Conservation (phyloP, 2,888 invertebrate species). For the Glaucopsyche alexis region DNA sequence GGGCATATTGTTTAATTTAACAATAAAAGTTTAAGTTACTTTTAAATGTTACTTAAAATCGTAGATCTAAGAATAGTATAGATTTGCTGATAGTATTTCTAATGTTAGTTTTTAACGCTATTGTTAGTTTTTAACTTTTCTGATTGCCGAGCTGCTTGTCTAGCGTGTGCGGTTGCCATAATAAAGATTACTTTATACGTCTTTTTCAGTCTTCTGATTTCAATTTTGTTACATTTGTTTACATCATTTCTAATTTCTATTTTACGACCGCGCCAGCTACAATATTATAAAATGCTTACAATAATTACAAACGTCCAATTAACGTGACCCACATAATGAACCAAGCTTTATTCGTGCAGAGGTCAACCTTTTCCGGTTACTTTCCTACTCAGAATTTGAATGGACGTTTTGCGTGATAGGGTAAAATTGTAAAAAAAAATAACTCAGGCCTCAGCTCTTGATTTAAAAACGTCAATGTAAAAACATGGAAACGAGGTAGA, state of each 20-base stretch:
- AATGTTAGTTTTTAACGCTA: no score
- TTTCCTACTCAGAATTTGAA: background rate
- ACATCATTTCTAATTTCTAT: background rate
- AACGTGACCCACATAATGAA: background rate
- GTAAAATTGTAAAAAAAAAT: background rate
- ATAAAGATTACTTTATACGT: no score
- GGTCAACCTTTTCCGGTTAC: slow-evolving; percentile 10
- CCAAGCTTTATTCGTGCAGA: background rate
- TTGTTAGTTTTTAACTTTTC: no score
- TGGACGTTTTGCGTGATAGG: slow-evolving; percentile 16
- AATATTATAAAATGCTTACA: slow-evolving; percentile 7
- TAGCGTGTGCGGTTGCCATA: no score
- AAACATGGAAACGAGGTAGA: background rate
- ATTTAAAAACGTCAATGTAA: background rate
- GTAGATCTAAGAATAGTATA: background rate
- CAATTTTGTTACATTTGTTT: no score
- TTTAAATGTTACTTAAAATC: background rate
- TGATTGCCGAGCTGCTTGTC: no score
- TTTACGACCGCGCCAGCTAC: background rate
- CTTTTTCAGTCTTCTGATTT: no score
- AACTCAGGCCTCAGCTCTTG: background rate
- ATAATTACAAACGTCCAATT: slow-evolving; percentile 12
- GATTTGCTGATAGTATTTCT: background rate
- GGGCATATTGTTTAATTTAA: slow-evolving; percentile 1
- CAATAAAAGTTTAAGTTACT: background rate